A percentile compares a stretch with the other conserved stretches of the same genome.
These are phyloP conservation scores for Eidolon dupreanum DNA, from an alignment of 2,797 vertebrate genomes.

Conservation along the genomic window DNA sequence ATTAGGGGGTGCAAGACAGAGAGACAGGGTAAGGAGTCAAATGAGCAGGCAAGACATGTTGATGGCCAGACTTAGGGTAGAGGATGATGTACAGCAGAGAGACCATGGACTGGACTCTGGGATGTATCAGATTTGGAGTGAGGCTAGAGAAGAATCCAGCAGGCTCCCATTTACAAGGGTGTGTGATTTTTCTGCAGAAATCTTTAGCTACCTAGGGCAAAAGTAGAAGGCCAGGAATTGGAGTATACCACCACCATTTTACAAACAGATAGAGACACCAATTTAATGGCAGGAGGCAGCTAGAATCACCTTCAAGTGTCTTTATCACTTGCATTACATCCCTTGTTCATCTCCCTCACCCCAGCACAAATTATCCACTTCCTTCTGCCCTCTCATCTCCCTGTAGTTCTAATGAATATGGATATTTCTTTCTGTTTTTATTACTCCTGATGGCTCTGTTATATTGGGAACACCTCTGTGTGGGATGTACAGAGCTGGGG, in stretches of 20 bases:
- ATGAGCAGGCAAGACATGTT: not conserved
- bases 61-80: not conserved
- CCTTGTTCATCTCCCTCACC: not conserved
- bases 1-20: not conserved
- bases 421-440: not conserved
- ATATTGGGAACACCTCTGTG: not conserved
- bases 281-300: not conserved
- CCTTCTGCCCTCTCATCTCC: not conserved
- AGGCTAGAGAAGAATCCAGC: not conserved
- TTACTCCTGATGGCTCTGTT: not conserved
- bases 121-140: not conserved
- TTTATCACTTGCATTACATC: not conserved
- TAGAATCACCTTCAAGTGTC: not conserved
- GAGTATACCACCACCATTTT: not conserved
- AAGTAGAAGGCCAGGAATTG: not conserved
- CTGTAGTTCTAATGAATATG: not conserved
- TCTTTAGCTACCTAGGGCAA: not conserved
- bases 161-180: not conserved
- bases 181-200: not conserved
- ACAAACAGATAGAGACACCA: not conserved
- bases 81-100: no score
- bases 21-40: not conserved
- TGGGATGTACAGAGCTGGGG: not conserved
- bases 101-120: no score
- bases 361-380: not conserved